Conservation (phyloP, 1,140 invertebrate species). For the Drosophila mayri region DNA sequence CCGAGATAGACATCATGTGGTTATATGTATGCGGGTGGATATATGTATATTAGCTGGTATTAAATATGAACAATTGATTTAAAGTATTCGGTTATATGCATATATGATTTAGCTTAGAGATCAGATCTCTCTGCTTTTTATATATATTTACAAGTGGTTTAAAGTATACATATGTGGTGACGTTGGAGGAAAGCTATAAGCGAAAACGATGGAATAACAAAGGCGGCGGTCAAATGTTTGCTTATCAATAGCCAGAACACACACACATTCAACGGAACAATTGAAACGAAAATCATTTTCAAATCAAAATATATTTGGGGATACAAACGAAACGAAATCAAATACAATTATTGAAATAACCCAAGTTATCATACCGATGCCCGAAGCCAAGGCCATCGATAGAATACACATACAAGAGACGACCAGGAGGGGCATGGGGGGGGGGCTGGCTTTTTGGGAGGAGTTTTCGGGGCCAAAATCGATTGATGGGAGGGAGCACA, state of each 20-base stretch:
- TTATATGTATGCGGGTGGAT: slow-evolving; percentile 31
- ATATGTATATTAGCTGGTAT: slow-evolving; percentile 37
- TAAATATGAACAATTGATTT: slow-evolving; percentile 28
- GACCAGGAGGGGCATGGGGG: slow-evolving; percentile 10
- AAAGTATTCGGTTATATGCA: slow-evolving; percentile 28
- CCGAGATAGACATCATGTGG: slow-evolving; percentile 24
- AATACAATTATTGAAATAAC: slow-evolving; percentile 24
- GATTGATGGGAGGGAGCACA: slow-evolving; percentile 38
- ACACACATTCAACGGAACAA: slow-evolving; percentile 43
- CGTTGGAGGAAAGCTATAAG: slow-evolving; percentile 43
- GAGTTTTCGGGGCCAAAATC: slow-evolving; percentile 7
- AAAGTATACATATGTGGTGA: slow-evolving; percentile 12
- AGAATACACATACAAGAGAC: neutral
- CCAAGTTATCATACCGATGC: slow-evolving; percentile 25
- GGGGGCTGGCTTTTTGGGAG: neutral
- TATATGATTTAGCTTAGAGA: slow-evolving; percentile 32
- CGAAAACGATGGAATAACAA: slow-evolving; percentile 25
- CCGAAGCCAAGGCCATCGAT: slow-evolving; percentile 14
- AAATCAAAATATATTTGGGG: slow-evolving; percentile 10
- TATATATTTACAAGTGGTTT: slow-evolving; percentile 35
- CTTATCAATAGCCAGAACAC: slow-evolving; percentile 52
- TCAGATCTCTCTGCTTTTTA: slow-evolving; percentile 3
- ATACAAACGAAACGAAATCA: neutral
- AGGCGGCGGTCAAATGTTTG: slow-evolving; percentile 16
- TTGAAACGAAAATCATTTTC: slow-evolving; percentile 12